phyloP scores from a whole-genome alignment of 2,113 vertebrate genomes.

The Sylvilagus bachmani region DNA sequence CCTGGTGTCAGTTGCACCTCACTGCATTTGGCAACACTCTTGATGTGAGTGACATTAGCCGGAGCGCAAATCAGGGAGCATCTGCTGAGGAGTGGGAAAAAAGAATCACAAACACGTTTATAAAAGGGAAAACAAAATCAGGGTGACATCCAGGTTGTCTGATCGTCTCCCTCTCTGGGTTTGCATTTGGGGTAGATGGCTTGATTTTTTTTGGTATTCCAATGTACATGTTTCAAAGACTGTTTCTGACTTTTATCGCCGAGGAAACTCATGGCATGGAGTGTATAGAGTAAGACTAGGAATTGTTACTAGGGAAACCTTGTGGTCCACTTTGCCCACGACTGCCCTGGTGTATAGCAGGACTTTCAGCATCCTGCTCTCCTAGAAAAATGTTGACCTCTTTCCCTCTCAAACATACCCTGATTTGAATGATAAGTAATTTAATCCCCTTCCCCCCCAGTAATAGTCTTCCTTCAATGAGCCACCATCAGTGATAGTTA shows the following conservation, averaged over 20 bases:
- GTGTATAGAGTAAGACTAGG: not conserved
- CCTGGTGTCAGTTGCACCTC: conserved; percentile 70
- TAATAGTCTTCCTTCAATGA: not conserved
- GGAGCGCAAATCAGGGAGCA: conserved; percentile 67
- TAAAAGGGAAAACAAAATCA: conserved; percentile 69
- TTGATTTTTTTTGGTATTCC: not conserved
- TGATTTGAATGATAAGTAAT: not conserved
- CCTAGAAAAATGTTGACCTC: no score
- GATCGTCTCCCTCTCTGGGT: conserved; percentile 26
- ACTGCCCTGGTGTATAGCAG: not conserved
- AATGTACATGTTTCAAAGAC: not conserved
- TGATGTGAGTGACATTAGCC: conserved; percentile 72
- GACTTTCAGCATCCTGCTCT: no score
- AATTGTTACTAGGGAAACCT: not conserved
- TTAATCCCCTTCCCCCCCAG: not conserved
- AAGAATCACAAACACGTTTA: conserved; percentile 47
- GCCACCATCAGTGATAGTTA: not conserved
- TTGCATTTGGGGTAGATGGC: not conserved
- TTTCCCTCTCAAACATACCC: not conserved
- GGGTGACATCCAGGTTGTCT: conserved; percentile 69
- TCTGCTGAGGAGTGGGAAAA: conserved; percentile 37
- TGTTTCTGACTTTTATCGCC: not conserved
- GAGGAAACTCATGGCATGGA: not conserved
- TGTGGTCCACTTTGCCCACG: not conserved
- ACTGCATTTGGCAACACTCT: conserved; percentile 68